Evolutionary conservation across 2,888 invertebrate species (phyloP), one percentile per base, ranked within the genome.

Genomic region (Drosophila borborema): DNA sequence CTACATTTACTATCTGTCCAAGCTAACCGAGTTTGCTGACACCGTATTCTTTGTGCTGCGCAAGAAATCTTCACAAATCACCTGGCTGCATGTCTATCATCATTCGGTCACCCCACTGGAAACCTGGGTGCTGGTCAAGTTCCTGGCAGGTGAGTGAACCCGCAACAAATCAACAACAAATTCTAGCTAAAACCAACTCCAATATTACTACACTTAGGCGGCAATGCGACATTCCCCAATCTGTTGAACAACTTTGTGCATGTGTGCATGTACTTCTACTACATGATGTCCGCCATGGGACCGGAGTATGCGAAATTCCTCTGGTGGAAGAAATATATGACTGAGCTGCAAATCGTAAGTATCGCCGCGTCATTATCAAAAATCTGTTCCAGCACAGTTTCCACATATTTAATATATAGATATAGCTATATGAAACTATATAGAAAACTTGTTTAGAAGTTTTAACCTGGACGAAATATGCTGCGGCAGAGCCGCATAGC

Each of bases 311-410:
- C 97, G 91, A 96, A 96, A 92, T 98, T 96, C 92, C 94, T 98
- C 74, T 98, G 97, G 96, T 98, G 98, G 98, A 99, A 98, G 93
- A 96, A 96, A 86, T 97, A 98, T 92, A 96, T 99, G 92, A 98
- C 98, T n/a, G 96, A 96, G 60, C 94, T 98, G 90, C 98, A 98
- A 94, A 97, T 98, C 95, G 97, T 98, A 94, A 94, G 94, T 93
- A 77, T 41, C 36, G 53, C 46, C 51, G 23, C 20, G 8, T 59
- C 65, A 80, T 78, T 75, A 79, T 72, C 23, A 64, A 61, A 64
- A 61, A 76, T 73, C 69, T 18, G 74, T 83, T 79, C 60, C 72
- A 80, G 73, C 74, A 46, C 34, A 41, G 28, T 55, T 55, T n/a
- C 55, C 55, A 55, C 55, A 55, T 41, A 55, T 9, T 31, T 23